Evolutionary conservation across 1,140 invertebrate genomes (phyloP), one percentile per base, ranked within the genome.

Genomic region (Neodiprion lecontei): DNA sequence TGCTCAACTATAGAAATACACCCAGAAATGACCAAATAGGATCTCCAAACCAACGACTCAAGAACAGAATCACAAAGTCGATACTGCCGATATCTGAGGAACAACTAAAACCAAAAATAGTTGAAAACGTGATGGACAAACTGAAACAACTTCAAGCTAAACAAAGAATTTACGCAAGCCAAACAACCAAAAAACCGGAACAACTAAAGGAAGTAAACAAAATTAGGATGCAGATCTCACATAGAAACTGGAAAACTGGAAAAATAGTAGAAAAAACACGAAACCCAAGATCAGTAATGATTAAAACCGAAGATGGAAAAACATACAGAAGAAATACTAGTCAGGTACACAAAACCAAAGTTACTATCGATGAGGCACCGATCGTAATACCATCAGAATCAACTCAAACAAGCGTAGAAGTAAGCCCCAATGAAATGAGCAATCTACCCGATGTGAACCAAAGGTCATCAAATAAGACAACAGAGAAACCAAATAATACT

Each of bases 211-310:
- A 61, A 61, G 53, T 5, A 61, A 7, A 61, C 53, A 61, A 61
- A 61, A 61, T 61, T 4, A 61, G 53, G n/a, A 61, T 61, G 3
- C 53, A 61, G 53, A 14, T 61, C 4, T 11, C 11, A 61, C 53
- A 61, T n/a, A 61, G 53, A 61, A 61, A 61, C 53, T 61, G 53
- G 53, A 11, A 61, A 61, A 14, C 53, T 61, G 53, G 53, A 61
- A 11, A 61, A 61, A n/a, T 61, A 61, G n/a, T n/a, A 11, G 53
- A n/a, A 5, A 61, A n/a, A 11, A 61, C 53, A n/a, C 11, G 2
- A n/a, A 61, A 61, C 53, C 53, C 53, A n/a, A 61, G 53, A 61
- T 61, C 53, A 61, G 53, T 61, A 11, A 61, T 61, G 3, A 0
- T 61, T n/a, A 11, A 61, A 61, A 61, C 53, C 11, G 53, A 61